Base-by-base conservation (phyloP, 2,113 vertebrate species). In the Anolis carolinensis region DNA sequence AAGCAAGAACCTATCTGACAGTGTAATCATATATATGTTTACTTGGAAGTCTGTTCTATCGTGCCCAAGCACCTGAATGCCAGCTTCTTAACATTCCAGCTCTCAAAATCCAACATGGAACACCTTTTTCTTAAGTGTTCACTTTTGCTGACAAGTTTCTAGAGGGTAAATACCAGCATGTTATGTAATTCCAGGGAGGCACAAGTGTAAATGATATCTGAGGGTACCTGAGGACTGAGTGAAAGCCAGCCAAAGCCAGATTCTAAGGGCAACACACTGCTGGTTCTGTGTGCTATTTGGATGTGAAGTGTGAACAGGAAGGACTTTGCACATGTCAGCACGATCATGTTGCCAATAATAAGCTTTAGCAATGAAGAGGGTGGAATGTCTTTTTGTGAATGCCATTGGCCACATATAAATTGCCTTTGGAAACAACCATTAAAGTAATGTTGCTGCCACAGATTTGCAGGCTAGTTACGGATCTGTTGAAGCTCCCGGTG, bases 141-240 rank as follows among this genome's bases (percentile, higher is more conserved):
- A 32, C 8, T 34, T 65, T 67, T 65, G 82, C 25, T 63, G 55
- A 75, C 52, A 32, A 44, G 7, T 48, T 65, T 63, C 27, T 48
- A 20, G 1, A 25, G 55, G 36, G 30, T 48, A 75, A 67, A 32
- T 7, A 65, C 48, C 59, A 83, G 72, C 55, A 65, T 4, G 30
- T 48, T 48, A 11, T 9, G 23, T 20, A 9, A 63, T 84, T 65
- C 59, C 27, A 63, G 8, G 44, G 20, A 84, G 30, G 59, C n/a
- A 65, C 72, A 76, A 65, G 1, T 75, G 36, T 76, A 75, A 84
- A 74, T 63, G 82, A 59, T 62, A 75, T n/a, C 36, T 84, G 73
- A 55, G 62, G 72, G 30, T 39, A 81, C 52, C 55, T 74, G 50
- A 76, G 73, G 72, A 80, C 30, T 48, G 67, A 50, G n/a, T 68